These are phyloP conservation scores for Lipophrys pholis DNA, from an alignment of 2,113 vertebrate genomes.

Conservation along the genomic window DNA sequence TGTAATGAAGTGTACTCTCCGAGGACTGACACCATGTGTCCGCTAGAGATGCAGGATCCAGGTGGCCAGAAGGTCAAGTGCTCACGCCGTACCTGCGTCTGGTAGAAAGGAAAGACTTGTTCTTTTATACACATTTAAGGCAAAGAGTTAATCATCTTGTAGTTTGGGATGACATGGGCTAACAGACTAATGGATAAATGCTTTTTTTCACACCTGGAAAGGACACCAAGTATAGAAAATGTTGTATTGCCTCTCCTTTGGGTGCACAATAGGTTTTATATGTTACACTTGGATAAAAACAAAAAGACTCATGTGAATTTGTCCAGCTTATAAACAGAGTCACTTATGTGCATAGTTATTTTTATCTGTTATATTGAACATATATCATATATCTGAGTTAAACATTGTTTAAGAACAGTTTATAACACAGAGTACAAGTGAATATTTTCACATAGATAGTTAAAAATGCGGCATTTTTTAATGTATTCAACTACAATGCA, in stretches of 20 bases:
- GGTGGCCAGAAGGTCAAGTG: slow-evolving; percentile 74
- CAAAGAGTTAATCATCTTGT: background rate
- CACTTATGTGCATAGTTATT: too few relatives aligned
- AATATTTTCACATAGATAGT: too few relatives aligned
- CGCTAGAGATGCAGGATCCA: slow-evolving; percentile 46
- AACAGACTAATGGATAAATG: background rate
- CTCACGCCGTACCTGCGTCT: slow-evolving; percentile 42
- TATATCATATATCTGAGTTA: too few relatives aligned
- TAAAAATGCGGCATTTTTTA: too few relatives aligned
- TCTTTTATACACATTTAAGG: background rate
- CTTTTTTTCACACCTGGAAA: background rate
- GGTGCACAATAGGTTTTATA: background rate
- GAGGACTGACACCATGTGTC: slow-evolving; percentile 61
- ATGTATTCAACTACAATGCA: too few relatives aligned
- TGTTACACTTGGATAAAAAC: background rate
- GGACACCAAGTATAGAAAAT: too few relatives aligned
- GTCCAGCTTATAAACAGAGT: too few relatives aligned
- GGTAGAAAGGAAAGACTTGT: slow-evolving; percentile 15
- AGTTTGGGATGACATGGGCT: background rate
- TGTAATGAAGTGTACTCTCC: slow-evolving; percentile 75
- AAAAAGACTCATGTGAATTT: background rate
- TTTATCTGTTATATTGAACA: too few relatives aligned
- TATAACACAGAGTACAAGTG: too few relatives aligned
- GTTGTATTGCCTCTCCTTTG: background rate
- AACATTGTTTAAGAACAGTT: too few relatives aligned